These are phyloP conservation scores for Mola mola DNA, from an alignment of 2,113 vertebrate species.

Conservation along the genomic window DNA sequence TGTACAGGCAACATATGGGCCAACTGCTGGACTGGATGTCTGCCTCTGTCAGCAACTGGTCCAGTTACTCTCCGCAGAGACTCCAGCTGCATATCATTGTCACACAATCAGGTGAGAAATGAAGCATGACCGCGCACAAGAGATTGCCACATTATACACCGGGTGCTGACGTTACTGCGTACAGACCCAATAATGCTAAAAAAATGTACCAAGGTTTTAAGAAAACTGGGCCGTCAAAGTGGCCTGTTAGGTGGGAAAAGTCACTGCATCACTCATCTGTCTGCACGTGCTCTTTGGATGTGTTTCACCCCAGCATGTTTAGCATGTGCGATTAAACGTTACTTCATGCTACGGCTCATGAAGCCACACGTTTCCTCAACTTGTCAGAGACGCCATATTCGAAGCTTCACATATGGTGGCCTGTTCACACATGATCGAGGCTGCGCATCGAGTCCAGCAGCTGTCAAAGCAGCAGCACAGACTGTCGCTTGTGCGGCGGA, in stretches of 20 bases:
- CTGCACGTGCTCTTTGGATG: background rate
- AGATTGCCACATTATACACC: constrained; percentile 25
- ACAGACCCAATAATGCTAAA: background rate
- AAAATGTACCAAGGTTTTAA: constrained; percentile 9
- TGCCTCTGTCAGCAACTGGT: constrained; percentile 83
- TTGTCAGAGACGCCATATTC: constrained; percentile 27
- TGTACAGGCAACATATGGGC: constrained; percentile 85
- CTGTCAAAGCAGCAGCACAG: constrained; percentile 20
- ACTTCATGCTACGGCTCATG: constrained; percentile 2
- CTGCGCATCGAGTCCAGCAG: constrained; percentile 15
- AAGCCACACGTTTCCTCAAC: constrained; percentile 12
- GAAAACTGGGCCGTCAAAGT: constrained; percentile 2
- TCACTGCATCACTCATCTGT: constrained; percentile 8
- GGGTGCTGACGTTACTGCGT: constrained; percentile 37
- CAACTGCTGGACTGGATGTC: constrained; percentile 87
- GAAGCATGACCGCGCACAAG: constrained; percentile 25
- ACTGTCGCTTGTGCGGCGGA: background rate
- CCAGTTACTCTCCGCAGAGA: constrained; percentile 83
- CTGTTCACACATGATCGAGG: constrained; percentile 38
- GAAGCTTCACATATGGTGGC: constrained; percentile 4
- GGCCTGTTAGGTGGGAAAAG: constrained; percentile 8
- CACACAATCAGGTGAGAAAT: constrained; percentile 86
- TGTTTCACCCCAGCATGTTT: background rate
- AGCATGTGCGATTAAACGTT: constrained; percentile 15
- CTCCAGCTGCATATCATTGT: constrained; percentile 85